Conservation (phyloP, 2,888 invertebrate species). For the Zelleria hepariella region DNA sequence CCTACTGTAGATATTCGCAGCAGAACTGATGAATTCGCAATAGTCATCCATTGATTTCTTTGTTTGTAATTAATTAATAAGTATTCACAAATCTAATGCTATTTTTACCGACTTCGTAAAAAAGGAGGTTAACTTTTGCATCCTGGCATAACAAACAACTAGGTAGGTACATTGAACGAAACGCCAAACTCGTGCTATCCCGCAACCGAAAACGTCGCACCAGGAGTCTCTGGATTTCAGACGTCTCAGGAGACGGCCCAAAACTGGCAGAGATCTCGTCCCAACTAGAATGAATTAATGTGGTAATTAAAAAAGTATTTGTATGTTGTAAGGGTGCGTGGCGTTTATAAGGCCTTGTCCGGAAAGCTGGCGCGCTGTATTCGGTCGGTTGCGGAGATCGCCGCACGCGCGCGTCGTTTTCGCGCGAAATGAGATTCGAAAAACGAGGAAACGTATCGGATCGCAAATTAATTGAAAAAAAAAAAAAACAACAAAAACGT, state of each 20-base stretch:
- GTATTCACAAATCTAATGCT: no score
- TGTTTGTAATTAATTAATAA: no score
- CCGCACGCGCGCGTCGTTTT: slow-evolving; percentile 27
- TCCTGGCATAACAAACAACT: background rate
- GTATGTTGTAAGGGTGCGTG: slow-evolving; percentile 39
- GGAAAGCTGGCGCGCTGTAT: slow-evolving; percentile 40
- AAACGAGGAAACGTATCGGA: background rate
- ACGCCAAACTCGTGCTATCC: background rate
- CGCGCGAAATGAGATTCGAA: no score
- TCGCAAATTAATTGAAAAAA: background rate
- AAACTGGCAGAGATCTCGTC: slow-evolving; percentile 59
- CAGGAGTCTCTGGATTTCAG: background rate
- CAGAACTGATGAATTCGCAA: no score
- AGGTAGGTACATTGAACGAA: background rate
- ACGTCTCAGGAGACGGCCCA: slow-evolving; percentile 13
- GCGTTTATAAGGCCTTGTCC: slow-evolving; percentile 38
- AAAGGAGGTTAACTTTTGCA: no score
- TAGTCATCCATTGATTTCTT: no score
- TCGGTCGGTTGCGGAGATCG: slow-evolving; percentile 23
- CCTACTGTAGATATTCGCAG: no score
- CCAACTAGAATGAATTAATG: slow-evolving; percentile 54
- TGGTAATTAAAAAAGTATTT: slow-evolving; percentile 41
- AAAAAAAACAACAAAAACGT: slow-evolving; percentile 3
- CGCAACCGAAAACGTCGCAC: background rate
- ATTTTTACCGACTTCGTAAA: no score